Conservation (phyloP, 2,888 invertebrate genomes). For the Peribatodes rhomboidaria region DNA sequence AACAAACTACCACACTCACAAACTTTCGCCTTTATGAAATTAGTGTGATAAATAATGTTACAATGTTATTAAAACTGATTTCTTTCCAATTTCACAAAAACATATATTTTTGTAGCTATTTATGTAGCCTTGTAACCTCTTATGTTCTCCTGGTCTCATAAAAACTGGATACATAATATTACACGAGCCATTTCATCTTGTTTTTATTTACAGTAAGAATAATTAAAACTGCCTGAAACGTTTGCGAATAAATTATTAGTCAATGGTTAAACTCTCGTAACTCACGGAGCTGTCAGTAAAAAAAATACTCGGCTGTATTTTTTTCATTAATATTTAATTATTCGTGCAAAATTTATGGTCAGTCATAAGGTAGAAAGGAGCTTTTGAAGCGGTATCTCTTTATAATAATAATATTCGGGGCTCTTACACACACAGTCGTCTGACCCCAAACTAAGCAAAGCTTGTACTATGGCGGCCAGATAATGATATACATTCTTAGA, state of each 20-base stretch:
- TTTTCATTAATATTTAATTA: conserved; percentile 39
- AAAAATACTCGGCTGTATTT: conserved; percentile 35
- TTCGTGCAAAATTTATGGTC: conserved; percentile 39
- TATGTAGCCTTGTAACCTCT: too few relatives aligned
- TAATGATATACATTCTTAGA: too few relatives aligned
- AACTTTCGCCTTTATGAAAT: too few relatives aligned
- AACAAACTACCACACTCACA: too few relatives aligned
- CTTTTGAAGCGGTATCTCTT: conserved; percentile 33
- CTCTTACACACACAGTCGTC: too few relatives aligned
- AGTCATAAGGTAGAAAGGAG: conserved; percentile 29
- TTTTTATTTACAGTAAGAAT: conserved; percentile 20
- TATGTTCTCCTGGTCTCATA: not conserved
- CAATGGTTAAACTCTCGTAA: conserved; percentile 32
- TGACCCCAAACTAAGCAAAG: too few relatives aligned
- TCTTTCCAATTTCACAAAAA: not conserved
- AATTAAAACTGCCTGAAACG: conserved; percentile 22
- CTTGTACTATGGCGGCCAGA: too few relatives aligned
- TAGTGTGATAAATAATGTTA: too few relatives aligned
- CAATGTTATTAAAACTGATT: too few relatives aligned
- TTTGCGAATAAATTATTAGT: conserved; percentile 29
- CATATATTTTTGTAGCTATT: not conserved
- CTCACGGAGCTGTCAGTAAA: conserved; percentile 38
- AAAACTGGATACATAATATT: conserved; percentile 1
- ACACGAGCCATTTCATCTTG: conserved; percentile 8
- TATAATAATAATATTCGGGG: too few relatives aligned